A percentile compares a stretch with the other conserved stretches of the same genome.
phyloP scores from a whole-genome alignment of 92 coral and sea anemone genomes.

The Bergia sp. region DNA sequence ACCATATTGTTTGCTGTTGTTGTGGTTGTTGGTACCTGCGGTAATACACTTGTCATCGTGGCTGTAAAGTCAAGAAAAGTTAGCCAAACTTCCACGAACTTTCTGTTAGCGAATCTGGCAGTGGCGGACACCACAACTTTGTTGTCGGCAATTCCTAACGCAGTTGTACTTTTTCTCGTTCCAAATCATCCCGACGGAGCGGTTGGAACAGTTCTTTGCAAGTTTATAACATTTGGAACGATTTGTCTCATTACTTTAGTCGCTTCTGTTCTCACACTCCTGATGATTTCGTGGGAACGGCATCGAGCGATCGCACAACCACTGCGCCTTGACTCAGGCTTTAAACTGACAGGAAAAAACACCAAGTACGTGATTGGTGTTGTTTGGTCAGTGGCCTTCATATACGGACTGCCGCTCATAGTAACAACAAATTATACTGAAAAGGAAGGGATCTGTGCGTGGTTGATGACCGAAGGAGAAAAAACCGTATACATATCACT shows the following conservation, averaged over 20 bases:
- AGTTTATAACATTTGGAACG: conserved; percentile 32
- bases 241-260: conserved; percentile 20
- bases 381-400: conserved; percentile 19
- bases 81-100: conserved; percentile 34
- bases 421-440: background rate
- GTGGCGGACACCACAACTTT: conserved; percentile 24
- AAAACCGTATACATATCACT: background rate
- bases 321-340: background rate
- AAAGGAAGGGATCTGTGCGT: background rate
- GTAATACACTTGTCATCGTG: conserved; percentile 25
- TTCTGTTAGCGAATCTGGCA: conserved; percentile 40
- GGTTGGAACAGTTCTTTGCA: conserved; percentile 32
- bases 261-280: conserved; percentile 20
- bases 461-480: conserved; percentile 19
- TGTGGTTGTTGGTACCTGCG: conserved; percentile 36
- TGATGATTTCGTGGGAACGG: conserved; percentile 42
- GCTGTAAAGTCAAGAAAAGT: conserved; percentile 31
- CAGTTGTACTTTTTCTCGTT: conserved; percentile 17
- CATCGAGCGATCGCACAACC: conserved; percentile 29
- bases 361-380: background rate
- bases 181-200: conserved; percentile 19
- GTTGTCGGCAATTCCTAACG: conserved; percentile 31
- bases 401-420: conserved; percentile 32
- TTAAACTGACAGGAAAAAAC: conserved; percentile 8
- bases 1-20: conserved; percentile 1